These are phyloP conservation scores for Asteroscopus sphinx DNA, from an alignment of 2,888 invertebrate species.

Conservation along the genomic window DNA sequence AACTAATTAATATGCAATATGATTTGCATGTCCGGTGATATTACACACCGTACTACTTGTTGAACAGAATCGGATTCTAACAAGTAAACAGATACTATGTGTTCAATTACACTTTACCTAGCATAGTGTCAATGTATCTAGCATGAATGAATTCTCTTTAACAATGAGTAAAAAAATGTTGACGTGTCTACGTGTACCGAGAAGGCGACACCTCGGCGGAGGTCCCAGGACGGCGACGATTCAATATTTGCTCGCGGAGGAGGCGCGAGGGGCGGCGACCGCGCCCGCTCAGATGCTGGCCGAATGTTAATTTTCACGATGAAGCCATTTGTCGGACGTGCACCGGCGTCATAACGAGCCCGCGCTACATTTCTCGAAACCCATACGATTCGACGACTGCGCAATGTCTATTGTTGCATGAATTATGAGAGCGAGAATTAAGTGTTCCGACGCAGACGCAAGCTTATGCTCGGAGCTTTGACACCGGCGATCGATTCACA, in stretches of 20 bases:
- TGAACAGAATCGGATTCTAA: constrained; percentile 24
- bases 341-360: constrained; percentile 76
- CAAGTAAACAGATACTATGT: constrained; percentile 24
- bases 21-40: constrained; percentile 16
- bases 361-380: constrained; percentile 80
- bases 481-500: constrained; percentile 60
- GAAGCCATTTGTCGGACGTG: constrained; percentile 86
- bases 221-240: constrained; percentile 75
- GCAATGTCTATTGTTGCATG: constrained; percentile 79
- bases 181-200: constrained; percentile 66
- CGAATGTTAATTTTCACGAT: constrained; percentile 88
- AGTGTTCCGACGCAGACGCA: constrained; percentile 60
- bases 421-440: constrained; percentile 76
- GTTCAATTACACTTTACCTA: constrained; percentile 43
- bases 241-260: constrained; percentile 82
- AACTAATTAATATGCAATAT: constrained; percentile 17
- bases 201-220: constrained; percentile 80
- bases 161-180: constrained; percentile 66
- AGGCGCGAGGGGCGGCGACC: constrained; percentile 57
- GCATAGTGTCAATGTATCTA: constrained; percentile 54
- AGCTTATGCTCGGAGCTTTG: constrained; percentile 56
- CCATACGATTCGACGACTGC: constrained; percentile 73
- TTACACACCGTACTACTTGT: constrained; percentile 9
- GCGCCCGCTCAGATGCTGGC: constrained; percentile 73
- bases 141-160: constrained; percentile 66